Evolutionary conservation across 2,797 vertebrate species (phyloP), one percentile per base, ranked within the genome.

Genomic region (Arctocebus calabarensis): DNA sequence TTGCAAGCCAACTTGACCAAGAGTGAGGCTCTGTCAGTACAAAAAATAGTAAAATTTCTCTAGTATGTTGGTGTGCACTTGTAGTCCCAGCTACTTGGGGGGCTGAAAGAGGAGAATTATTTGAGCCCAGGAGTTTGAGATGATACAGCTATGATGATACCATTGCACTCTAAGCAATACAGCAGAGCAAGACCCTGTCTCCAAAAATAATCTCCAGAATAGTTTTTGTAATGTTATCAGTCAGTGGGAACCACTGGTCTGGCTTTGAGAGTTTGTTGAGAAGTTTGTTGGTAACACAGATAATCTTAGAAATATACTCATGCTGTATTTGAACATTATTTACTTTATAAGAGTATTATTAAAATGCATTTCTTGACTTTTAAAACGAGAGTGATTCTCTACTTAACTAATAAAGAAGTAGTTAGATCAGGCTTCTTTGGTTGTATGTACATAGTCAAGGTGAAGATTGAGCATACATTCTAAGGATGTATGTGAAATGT

Each of bases 151-250:
- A n/a, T n/a, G 32, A n/a, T n/a, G 32, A 66, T 32, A 3, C 64
- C 16, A 66, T 32, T n/a, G 16, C 16, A 66, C 16, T 64, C 32
- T 66, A n/a, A 32, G 14, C 16, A 7, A 66, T 32, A 16, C 16
- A n/a, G n/a, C 16, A 66, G 64, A 66, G 32, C 64, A 66, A 66
- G 32, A 66, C 62, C 2, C 62, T 32, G 29, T 64, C 29, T 64
- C 29, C 16, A 64, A 12, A 7, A 64, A 64, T 32, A 71, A 71
- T 83, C 32, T 25, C 70, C 45, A 40, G 23, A 92, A 88, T 73
- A 73, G 34, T 94, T 95, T 95, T 66, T 85, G 70, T 91, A 95
- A 94, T 91, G 10, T 83, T 90, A 71, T 27, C 40, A 89, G n/a
- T 91, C 37, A 85, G 0, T 94, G 68, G 73, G 8, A 96, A 86